Percentiles rank a stretch among this genome's conserved stretches.
Evolutionary conservation across 2,797 vertebrate species (phyloP).

Genomic region (Geotrypetes seraphini): DNA sequence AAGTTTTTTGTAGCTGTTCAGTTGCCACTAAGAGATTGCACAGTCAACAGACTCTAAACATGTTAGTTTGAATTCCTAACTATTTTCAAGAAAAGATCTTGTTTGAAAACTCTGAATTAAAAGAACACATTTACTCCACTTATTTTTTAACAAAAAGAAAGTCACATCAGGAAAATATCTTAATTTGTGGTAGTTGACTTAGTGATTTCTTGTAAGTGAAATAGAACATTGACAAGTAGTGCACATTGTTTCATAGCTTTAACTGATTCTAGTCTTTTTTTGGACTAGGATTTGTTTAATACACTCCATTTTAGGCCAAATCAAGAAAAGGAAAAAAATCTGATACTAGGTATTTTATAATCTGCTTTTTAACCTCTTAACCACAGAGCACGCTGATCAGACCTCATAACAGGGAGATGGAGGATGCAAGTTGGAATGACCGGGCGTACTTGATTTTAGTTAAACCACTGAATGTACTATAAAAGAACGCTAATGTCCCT

Average conservation of each 20-base stretch:
- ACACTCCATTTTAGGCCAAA: conserved; percentile 94
- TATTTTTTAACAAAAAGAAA: conserved; percentile 74
- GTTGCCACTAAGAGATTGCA: conserved; percentile 99
- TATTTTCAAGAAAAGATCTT: conserved; percentile 80
- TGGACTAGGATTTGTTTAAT: conserved; percentile 77
- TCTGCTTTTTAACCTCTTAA: conserved; percentile 86
- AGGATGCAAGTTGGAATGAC: conserved; percentile 70
- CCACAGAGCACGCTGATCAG: conserved; percentile 80
- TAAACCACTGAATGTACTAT: conserved; percentile 26
- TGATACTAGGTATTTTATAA: conserved; percentile 84
- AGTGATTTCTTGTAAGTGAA: conserved; percentile 79
- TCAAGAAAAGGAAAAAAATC: conserved; percentile 82
- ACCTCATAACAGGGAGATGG: conserved; percentile 74
- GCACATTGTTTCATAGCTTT: conserved; percentile 83
- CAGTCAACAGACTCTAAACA: conserved; percentile 98
- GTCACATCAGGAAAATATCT: conserved; percentile 78
- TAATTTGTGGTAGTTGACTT: conserved; percentile 88
- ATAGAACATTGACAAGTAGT: conserved; percentile 75
- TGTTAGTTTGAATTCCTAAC: conserved; percentile 82
- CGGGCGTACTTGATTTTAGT: conserved; percentile 52
- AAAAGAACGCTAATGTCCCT: conserved; percentile 8
- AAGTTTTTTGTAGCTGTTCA: conserved; percentile 89
- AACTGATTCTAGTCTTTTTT: conserved; percentile 76
- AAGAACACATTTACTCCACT: conserved; percentile 70
- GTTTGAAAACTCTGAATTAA: conserved; percentile 72